Evolutionary conservation across 2,888 invertebrate genomes (phyloP), one percentile per base, ranked within the genome.

Genomic region (Mactromeris polynyma): DNA sequence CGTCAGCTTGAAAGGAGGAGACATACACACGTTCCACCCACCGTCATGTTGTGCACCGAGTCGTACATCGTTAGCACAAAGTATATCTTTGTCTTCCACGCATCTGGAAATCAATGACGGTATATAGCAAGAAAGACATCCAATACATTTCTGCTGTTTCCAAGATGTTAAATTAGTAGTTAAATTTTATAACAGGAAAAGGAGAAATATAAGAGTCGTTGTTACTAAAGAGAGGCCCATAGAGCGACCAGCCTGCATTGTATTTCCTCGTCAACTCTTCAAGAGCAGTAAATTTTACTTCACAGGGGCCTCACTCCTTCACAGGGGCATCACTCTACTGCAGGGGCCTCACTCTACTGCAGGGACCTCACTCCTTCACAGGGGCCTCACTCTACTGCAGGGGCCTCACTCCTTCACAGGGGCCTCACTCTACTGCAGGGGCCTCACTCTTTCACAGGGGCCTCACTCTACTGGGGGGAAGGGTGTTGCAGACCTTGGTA

Each of bases 1-100:
- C 21, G 69, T 87, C 40, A 96, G 89, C 38, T 92, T 93, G 88
- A 94, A 95, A 3, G 95, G 95, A 6, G 94, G 94, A 26, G 96
- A 96, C 40, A 96, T 87, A 80, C 96, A 96, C 11, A 96, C 95
- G 85, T 96, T 96, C 95, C 96, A 96, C 2, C 96, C 96, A 0
- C 96, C 96, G 77, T 96, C 96, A 87, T 95, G 95, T 51, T 93
- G 93, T 83, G 94, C 94, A 11, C 96, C 96, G 4, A 96, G 90
- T 6, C 95, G 83, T 54, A 90, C 81, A 81, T 94, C 94, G 36
- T 94, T 93, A 64, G 93, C 90, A 91, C 95, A 95, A 14, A 93
- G 91, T 4, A 95, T 92, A 81, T 95, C 93, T 90, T 95, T 95
- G 58, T 92, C 92, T 86, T 95, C 94, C 46, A 95, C 80, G 84